Evolutionary conservation across 2,113 vertebrate species (phyloP), one percentile per base, ranked within the genome.

Genomic region (Apodemus speciosus): DNA sequence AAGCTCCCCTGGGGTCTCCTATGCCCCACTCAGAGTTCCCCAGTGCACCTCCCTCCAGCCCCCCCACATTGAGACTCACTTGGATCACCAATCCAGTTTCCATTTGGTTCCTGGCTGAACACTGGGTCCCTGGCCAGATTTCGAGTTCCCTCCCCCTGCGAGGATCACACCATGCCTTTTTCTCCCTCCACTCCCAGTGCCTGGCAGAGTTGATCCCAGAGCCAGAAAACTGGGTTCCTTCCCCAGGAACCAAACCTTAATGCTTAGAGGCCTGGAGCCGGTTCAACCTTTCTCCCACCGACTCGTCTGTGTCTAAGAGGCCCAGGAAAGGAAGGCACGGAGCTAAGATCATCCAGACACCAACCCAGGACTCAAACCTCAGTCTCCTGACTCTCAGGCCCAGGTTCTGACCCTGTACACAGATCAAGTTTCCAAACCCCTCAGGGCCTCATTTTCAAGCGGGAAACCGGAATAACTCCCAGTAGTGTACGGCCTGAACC

Each of bases 31-130:
- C 1, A 4, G 27, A 88, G 32, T 0, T 0, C 0, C 6, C 8
- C 0, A 2, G 2, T 3, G 4, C 35, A 58, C 85, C 95, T 97
- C 94, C 49, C 0, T 56, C 40, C 35, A 0, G 0, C 5, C 23
- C 3, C 69, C 69, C 58, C 8, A 16, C 0, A 35, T 13, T 87
- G 75, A 97, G 83, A 96, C 94, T 93, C 95, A 84, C 66, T 95
- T 95, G 91, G 95, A 96, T 71, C 79, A 85, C 85, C 87, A 79
- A 75, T 81, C 89, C 94, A 68, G 94, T 97, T 97, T 96, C 96
- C 95, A 91, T 77, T 96, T 91, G 96, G 92, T 96, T 97, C 89
- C 97, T 97, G 97, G 96, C 97, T 96, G 95, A 96, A 97, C 96
- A 96, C 10, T 92, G 89, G 96, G 91, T 97, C 95, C 80, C 92